Conservation (phyloP, 2,797 vertebrate genomes). For the Eulemur coronatus region DNA sequence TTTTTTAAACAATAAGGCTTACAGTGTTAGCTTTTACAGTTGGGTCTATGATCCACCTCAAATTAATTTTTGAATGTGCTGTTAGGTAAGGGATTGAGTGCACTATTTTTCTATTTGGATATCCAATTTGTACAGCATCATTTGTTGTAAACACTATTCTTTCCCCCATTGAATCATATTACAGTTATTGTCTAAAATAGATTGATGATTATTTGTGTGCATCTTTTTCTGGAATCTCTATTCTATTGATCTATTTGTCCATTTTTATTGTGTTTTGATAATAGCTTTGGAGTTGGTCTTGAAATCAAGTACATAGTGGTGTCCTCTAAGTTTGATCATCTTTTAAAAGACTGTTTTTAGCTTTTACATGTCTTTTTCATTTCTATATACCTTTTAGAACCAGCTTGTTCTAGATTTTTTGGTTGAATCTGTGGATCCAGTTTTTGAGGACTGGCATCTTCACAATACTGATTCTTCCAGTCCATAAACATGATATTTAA, state of each 20-base stretch:
- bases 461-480: neutral
- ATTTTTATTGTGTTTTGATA: neutral
- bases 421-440: neutral
- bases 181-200: too few species aligned
- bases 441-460: neutral
- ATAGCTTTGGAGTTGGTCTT: neutral
- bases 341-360: neutral
- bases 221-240: neutral
- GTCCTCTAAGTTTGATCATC: neutral
- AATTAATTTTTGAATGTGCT: neutral
- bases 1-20: neutral
- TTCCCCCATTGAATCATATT: neutral
- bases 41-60: neutral
- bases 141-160: neutral
- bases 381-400: neutral
- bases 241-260: neutral
- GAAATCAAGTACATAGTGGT: neutral
- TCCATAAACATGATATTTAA: neutral
- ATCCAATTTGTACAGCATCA: neutral
- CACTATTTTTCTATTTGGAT: neutral
- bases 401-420: neutral
- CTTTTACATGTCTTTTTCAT: neutral
- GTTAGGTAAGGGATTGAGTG: neutral
- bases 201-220: neutral
- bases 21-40: neutral